Evolutionary conservation across 1,140 invertebrate genomes (phyloP), one percentile per base, ranked within the genome.

Genomic region (Hermetia illucens): DNA sequence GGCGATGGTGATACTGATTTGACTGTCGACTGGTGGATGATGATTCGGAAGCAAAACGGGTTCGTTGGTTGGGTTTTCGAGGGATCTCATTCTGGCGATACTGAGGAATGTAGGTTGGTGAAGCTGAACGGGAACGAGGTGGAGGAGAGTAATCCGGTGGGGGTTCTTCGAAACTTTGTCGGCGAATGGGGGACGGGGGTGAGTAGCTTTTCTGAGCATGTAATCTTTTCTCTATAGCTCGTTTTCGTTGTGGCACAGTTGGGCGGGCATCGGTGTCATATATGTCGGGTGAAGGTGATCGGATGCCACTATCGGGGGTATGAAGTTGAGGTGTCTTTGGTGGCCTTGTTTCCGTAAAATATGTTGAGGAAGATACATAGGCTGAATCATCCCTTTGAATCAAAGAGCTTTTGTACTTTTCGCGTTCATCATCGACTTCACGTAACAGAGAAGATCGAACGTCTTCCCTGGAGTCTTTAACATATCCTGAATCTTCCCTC

Each of bases 141-240:
- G 73, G 73, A 2, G 76, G 76, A 3, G 75, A 77, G 50, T 79
- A 80, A 49, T 80, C 76, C 2, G 76, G 75, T 13, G 74, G 73
- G 4, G 75, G 75, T 48, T 78, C 75, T 37, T 49, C 10, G 1
- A 33, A 15, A 31, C 41, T 24, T 17, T 36, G 32, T 13, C 21
- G 27, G 4, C 6, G 5, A 20, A 13, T 19, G 13, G 18, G 19
- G 15, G 35, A 38, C 35, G 38, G 24, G 30, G 36, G 31, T 20
- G 12, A 22, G 20, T 32, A 30, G 8, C 8, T n/a, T n/a, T 27
- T n/a, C 25, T 9, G n/a, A 9, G 22, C 18, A 19, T 21, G 25
- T 32, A 21, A 10, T 40, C 60, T 60, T 39, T 54, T 53, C 21
- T 61, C 58, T 19, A 55, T 53, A 36, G 62, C 65, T 42, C 71